Base-by-base conservation (phyloP, 92 coral and sea anemone genomes). In the Blastomussa wellsi region DNA sequence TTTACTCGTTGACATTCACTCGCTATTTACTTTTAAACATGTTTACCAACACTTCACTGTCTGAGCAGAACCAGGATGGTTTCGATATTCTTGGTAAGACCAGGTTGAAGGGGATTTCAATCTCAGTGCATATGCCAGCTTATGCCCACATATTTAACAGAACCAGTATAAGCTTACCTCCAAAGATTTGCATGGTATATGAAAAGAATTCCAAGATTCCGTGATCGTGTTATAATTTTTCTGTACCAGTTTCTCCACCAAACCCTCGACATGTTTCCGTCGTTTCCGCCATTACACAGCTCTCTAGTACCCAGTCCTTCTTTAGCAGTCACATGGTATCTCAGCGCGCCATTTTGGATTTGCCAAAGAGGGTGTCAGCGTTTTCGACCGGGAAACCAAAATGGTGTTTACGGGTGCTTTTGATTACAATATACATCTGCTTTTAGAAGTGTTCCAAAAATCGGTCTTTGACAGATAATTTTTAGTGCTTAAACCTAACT, bases 101-200 rank as follows among this genome's bases (percentile, higher is more conserved):
- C n/a, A n/a, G n/a, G n/a, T n/a, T n/a, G n/a, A n/a, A n/a, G n/a
- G n/a, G n/a, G n/a, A n/a, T n/a, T n/a, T n/a, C n/a, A 57, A 57
- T 1, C 24, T 3, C 9, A 57, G 26, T 12, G 33, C 19, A 24
- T 32, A 51, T 32, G 19, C n/a, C n/a, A n/a, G 22, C n/a, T n/a
- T n/a, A n/a, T n/a, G n/a, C n/a, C n/a, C n/a, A n/a, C n/a, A n/a
- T n/a, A n/a, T n/a, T n/a, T n/a, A n/a, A n/a, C n/a, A n/a, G n/a
- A 71, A 37, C 55, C 66, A 53, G 52, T 7, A 33, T 35, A 22
- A 72, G 82, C 92, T 75, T 86, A 90, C 92, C 83, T 90, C 90
- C 92, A 90, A 76, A 90, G 80, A 78, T 90, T 90, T 26, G 87
- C 74, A 22, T 90, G 53, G 86, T 90, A 90, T 29, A 76, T 66